A percentile compares a stretch with the other conserved stretches of the same genome.
These are phyloP conservation scores for Acanthococcus lagerstroemiae DNA, from an alignment of 2,888 invertebrate genomes.

Conservation along the genomic window DNA sequence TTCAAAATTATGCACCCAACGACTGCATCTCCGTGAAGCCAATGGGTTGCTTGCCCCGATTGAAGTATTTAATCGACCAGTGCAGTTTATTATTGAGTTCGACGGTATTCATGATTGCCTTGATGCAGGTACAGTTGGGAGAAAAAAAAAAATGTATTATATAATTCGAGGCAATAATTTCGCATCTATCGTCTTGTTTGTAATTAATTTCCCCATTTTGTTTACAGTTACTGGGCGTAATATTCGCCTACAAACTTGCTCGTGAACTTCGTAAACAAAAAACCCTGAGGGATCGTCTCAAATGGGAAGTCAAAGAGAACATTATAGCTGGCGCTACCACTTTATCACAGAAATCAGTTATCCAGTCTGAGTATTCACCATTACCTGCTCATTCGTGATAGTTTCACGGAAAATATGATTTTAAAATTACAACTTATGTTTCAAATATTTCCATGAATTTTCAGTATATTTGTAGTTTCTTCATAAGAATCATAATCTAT, in stretches of 20 bases:
- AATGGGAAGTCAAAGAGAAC: constrained; percentile 27
- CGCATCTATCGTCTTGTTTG: background rate
- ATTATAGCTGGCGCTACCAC: background rate
- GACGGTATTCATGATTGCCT: constrained; percentile 19
- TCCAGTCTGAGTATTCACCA: constrained; percentile 6
- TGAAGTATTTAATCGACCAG: constrained; percentile 18
- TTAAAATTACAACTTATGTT: no score
- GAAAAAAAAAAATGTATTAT: background rate
- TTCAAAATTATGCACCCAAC: background rate
- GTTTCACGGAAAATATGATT: no score
- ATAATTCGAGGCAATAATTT: background rate
- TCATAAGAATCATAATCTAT: no score
- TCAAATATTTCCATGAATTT: no score
- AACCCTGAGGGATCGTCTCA: constrained; percentile 16
- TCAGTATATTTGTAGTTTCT: no score
- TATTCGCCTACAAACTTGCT: constrained; percentile 36
- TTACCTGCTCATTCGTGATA: constrained; percentile 18
- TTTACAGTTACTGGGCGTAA: constrained; percentile 36
- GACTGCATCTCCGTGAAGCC: constrained; percentile 11
- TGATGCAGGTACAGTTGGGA: constrained; percentile 21
- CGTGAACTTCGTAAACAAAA: constrained; percentile 33
- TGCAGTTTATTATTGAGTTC: constrained; percentile 17
- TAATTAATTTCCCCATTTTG: background rate
- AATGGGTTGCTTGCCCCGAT: constrained; percentile 23
- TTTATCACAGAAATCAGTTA: background rate